A percentile compares a stretch with the other conserved stretches of the same genome.
phyloP scores from a whole-genome alignment of 2,797 vertebrate genomes.

The Helicolenus hilgendorfi region DNA sequence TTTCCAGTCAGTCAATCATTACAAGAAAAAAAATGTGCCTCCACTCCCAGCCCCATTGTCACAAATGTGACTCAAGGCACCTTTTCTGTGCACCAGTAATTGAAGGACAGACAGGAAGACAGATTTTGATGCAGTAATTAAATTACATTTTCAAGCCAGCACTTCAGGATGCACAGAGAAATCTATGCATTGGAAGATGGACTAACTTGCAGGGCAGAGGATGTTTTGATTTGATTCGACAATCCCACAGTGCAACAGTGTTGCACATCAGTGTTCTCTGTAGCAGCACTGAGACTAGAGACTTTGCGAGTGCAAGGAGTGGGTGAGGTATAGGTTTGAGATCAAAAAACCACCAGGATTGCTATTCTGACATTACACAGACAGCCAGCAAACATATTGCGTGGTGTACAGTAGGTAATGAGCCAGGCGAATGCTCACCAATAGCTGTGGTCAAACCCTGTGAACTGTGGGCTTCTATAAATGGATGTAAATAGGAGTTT shows the following conservation, averaged over 20 bases:
- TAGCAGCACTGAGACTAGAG: background rate
- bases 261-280: background rate
- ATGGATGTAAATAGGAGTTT: constrained; percentile 79
- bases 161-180: background rate
- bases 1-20: constrained; percentile 54
- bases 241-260: constrained; percentile 1
- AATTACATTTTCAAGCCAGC: background rate
- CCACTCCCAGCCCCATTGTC: background rate
- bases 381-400: constrained; percentile 19
- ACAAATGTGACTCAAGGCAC: constrained; percentile 2
- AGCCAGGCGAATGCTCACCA: constrained; percentile 32
- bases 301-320: background rate
- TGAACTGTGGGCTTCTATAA: constrained; percentile 62
- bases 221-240: background rate
- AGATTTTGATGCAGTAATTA: constrained; percentile 21
- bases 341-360: background rate
- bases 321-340: background rate
- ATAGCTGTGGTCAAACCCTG: constrained; percentile 61
- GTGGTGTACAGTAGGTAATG: constrained; percentile 47
- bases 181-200: background rate
- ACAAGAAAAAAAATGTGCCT: background rate
- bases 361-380: constrained; percentile 27
- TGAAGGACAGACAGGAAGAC: background rate
- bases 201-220: background rate
- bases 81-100: background rate